phyloP scores from a whole-genome alignment of 2,113 vertebrate genomes.

The Ardeotis arabs region DNA sequence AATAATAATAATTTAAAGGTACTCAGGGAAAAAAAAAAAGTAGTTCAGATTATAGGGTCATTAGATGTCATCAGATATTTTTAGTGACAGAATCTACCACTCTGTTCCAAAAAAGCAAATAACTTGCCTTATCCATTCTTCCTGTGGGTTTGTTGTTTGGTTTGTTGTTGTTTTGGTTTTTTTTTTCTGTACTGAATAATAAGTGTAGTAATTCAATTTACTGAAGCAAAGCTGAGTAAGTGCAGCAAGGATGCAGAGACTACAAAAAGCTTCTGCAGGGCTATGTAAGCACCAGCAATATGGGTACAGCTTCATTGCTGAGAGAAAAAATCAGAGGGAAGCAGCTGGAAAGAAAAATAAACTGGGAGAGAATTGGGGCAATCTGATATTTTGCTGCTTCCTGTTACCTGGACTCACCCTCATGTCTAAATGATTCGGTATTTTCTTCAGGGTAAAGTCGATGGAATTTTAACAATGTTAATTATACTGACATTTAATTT shows the following conservation, averaged over 20 bases:
- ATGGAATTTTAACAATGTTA: not conserved
- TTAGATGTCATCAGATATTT: not conserved
- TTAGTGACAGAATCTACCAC: not conserved
- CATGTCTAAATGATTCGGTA: not conserved
- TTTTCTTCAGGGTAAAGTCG: not conserved
- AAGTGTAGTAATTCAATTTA: not conserved
- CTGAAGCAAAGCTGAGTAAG: not conserved
- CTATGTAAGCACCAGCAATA: not conserved
- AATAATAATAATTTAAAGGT: not conserved
- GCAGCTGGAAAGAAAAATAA: not conserved
- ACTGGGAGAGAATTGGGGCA: not conserved
- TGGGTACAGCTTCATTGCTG: not conserved
- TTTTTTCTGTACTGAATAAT: not conserved
- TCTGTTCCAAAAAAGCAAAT: not conserved
- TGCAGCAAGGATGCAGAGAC: not conserved
- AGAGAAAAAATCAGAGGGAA: not conserved
- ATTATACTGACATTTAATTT: conserved; percentile 32
- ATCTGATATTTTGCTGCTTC: not conserved
- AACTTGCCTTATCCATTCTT: not conserved
- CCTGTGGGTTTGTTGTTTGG: not conserved
- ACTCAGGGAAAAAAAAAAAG: not conserved
- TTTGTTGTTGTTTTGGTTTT: too few species aligned
- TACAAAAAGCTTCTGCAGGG: not conserved
- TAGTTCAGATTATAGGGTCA: not conserved
- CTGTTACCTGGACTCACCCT: not conserved